Conservation (phyloP, 1,140 invertebrate species). For the Cyclina sinensis region DNA sequence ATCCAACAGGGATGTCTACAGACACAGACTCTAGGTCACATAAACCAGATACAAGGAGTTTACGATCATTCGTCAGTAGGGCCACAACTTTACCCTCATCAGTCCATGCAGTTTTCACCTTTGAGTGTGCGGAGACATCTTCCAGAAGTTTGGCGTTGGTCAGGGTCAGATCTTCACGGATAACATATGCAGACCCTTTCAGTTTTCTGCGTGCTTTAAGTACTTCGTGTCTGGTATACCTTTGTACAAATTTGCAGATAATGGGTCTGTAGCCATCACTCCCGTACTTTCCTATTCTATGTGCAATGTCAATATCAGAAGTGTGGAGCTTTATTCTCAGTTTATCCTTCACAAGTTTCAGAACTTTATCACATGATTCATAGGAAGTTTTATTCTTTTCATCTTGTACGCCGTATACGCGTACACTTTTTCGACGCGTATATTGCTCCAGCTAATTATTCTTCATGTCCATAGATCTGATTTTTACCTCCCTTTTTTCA, state of each 20-base stretch:
- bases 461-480: background rate
- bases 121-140: background rate
- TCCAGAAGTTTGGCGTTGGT: too few relatives aligned
- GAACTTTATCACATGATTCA: background rate
- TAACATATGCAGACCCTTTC: too few relatives aligned
- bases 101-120: slow-evolving; percentile 1
- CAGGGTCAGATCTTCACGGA: slow-evolving; percentile 15
- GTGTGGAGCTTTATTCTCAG: background rate
- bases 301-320: too few relatives aligned
- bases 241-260: too few relatives aligned
- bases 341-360: background rate
- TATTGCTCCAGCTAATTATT: slow-evolving; percentile 37
- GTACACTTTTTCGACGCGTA: slow-evolving; percentile 30
- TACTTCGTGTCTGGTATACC: too few relatives aligned
- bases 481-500: background rate
- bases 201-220: too few relatives aligned
- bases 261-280: too few relatives aligned
- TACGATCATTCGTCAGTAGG: background rate
- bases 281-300: slow-evolving; percentile 1
- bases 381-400: background rate
- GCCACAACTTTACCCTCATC: slow-evolving; percentile 22
- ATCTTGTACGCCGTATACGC: slow-evolving; percentile 5
- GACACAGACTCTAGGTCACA: background rate
- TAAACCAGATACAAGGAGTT: background rate
- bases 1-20: background rate